A percentile compares a stretch with the other conserved stretches of the same genome.
phyloP scores from a whole-genome alignment of 1,140 invertebrate genomes.

The Manduca sexta region DNA sequence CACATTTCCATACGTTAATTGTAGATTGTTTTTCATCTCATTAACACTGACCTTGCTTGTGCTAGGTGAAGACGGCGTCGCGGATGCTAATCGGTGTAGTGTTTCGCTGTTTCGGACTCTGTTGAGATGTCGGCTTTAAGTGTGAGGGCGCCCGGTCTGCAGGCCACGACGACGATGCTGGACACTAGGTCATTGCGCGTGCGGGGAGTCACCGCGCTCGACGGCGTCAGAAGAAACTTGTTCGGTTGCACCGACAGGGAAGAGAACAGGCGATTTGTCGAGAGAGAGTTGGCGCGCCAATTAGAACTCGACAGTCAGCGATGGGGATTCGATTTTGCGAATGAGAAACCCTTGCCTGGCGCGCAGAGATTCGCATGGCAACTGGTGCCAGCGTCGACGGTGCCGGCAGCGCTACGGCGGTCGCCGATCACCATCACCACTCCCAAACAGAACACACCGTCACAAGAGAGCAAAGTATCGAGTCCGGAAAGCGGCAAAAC shows the following conservation, averaged over 20 bases:
- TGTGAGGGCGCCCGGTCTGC: conserved; percentile 57
- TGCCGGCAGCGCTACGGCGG: conserved; percentile 53
- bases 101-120: conserved; percentile 42
- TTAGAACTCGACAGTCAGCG: conserved; percentile 58
- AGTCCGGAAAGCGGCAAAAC: conserved; percentile 61
- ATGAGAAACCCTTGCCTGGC: conserved; percentile 58
- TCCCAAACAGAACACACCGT: conserved; percentile 33
- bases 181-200: conserved; percentile 53
- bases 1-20: conserved; percentile 25
- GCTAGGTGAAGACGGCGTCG: conserved; percentile 46
- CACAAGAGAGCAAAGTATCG: conserved; percentile 49
- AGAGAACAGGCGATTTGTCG: conserved; percentile 59
- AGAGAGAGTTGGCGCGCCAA: conserved; percentile 59
- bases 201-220: conserved; percentile 51
- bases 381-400: conserved; percentile 49
- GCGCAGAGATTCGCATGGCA: conserved; percentile 65
- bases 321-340: conserved; percentile 69
- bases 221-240: conserved; percentile 60
- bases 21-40: conserved; percentile 24
- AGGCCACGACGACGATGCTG: conserved; percentile 48
- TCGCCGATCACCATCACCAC: conserved; percentile 53
- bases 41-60: conserved; percentile 49
- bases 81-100: conserved; percentile 57
- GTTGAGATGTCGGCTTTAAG: conserved; percentile 62
- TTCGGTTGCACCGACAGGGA: conserved; percentile 62